Conservation (phyloP, 64 coral and sea anemone genomes). For the Montipora efflorescens region DNA sequence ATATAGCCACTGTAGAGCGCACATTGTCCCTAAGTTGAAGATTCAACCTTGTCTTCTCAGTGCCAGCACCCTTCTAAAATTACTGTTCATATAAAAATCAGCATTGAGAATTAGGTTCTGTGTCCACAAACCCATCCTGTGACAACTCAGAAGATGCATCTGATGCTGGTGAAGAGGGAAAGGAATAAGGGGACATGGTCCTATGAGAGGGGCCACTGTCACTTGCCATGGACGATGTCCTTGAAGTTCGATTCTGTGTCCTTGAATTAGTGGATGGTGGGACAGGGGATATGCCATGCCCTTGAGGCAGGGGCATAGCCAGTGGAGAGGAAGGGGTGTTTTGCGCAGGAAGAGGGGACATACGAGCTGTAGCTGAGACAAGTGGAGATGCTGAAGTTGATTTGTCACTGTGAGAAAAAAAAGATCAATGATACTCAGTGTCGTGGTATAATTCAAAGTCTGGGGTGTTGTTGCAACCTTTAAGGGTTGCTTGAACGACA, state of each 20-base stretch:
- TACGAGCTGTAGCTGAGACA: slow-evolving; percentile 81
- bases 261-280: slow-evolving; percentile 26
- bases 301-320: slow-evolving; percentile 82
- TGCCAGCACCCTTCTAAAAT: background rate
- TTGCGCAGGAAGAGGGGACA: slow-evolving; percentile 75
- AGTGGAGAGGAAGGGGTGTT: slow-evolving; percentile 86
- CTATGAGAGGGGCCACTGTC: slow-evolving; percentile 87
- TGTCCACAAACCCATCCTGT: slow-evolving; percentile 95
- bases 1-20: background rate
- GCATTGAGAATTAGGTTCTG: slow-evolving; percentile 79
- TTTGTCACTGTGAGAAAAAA: slow-evolving; percentile 43
- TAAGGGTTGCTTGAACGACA: background rate
- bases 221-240: slow-evolving; percentile 94
- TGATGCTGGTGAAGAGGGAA: slow-evolving; percentile 91
- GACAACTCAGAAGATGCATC: slow-evolving; percentile 89
- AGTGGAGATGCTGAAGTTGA: slow-evolving; percentile 75
- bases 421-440: background rate
- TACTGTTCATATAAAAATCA: slow-evolving; percentile 12
- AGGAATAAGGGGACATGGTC: slow-evolving; percentile 87
- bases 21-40: background rate
- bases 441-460: background rate
- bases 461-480: background rate
- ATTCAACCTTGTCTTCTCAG: background rate
- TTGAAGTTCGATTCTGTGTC: slow-evolving; percentile 76
- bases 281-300: slow-evolving; percentile 54